These are phyloP conservation scores for Haliaeetus vocifer DNA, from an alignment of 2,797 vertebrate species.

Conservation along the genomic window DNA sequence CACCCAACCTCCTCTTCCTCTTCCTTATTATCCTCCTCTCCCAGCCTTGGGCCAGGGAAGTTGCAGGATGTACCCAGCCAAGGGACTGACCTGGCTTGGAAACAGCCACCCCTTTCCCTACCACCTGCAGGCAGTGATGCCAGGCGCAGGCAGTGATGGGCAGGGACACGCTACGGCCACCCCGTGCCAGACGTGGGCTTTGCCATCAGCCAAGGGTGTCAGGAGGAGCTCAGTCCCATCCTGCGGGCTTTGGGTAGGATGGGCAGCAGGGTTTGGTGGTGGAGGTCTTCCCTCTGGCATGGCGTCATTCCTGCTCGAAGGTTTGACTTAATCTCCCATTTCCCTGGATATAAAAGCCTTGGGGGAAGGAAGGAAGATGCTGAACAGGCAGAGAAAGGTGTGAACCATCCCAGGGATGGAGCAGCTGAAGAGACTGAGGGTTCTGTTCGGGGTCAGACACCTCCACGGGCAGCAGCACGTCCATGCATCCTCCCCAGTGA, in stretches of 20 bases:
- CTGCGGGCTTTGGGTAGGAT: accelerated
- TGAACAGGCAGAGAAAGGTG: neutral
- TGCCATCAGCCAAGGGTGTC: neutral
- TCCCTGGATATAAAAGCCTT: neutral
- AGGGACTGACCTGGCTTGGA: neutral
- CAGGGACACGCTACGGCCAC: neutral
- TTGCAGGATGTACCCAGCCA: neutral
- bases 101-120: neutral
- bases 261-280: neutral
- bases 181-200: neutral
- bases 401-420: neutral
- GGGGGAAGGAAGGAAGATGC: neutral
- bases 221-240: neutral
- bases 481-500: neutral
- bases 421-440: neutral
- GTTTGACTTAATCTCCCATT: neutral
- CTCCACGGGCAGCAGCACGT: neutral
- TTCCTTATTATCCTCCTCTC: neutral
- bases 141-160: neutral
- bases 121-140: neutral
- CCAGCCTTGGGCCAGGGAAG: neutral
- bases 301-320: neutral
- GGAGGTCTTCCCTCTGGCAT: too few relatives aligned
- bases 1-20: neutral
- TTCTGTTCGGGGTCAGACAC: neutral